Evolutionary conservation across 1,140 invertebrate genomes (phyloP).

Genomic region (Ctenoplectra terminalis): DNA sequence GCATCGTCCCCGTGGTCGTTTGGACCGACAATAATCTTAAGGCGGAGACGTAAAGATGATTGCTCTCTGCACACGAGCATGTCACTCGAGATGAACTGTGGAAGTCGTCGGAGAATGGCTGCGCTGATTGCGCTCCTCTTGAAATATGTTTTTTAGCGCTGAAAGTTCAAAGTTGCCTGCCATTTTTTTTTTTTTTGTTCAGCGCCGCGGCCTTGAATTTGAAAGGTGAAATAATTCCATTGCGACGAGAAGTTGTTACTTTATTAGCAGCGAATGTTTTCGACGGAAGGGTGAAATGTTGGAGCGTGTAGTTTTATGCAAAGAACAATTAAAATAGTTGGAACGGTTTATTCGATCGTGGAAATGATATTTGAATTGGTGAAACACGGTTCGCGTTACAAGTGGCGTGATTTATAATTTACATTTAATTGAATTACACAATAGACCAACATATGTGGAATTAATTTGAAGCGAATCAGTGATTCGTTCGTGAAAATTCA

Average conservation of each 20-base stretch:
- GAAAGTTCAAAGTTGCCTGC: too few species aligned
- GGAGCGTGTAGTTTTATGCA: too few species aligned
- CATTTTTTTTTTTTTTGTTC: too few species aligned
- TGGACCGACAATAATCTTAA: slow-evolving; percentile 51
- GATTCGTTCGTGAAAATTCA: slow-evolving; percentile 5
- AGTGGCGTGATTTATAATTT: background rate
- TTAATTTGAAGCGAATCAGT: background rate
- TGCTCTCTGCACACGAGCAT: slow-evolving; percentile 3
- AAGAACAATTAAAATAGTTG: too few species aligned
- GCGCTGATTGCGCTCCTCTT: background rate
- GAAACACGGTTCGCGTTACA: too few species aligned
- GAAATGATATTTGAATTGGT: too few species aligned
- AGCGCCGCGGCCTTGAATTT: too few species aligned
- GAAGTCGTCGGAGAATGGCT: background rate
- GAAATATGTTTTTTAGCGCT: background rate
- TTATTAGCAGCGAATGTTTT: too few species aligned
- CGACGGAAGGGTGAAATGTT: too few species aligned
- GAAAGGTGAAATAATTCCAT: too few species aligned
- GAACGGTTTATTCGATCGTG: too few species aligned
- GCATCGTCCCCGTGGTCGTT: slow-evolving; percentile 34
- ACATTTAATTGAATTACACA: slow-evolving; percentile 16
- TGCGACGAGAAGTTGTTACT: too few species aligned
- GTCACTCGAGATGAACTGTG: slow-evolving; percentile 13
- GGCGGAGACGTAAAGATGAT: slow-evolving; percentile 57
- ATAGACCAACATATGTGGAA: background rate